Conservation (phyloP, 2,113 vertebrate species). For the Jaculus jaculus region DNA sequence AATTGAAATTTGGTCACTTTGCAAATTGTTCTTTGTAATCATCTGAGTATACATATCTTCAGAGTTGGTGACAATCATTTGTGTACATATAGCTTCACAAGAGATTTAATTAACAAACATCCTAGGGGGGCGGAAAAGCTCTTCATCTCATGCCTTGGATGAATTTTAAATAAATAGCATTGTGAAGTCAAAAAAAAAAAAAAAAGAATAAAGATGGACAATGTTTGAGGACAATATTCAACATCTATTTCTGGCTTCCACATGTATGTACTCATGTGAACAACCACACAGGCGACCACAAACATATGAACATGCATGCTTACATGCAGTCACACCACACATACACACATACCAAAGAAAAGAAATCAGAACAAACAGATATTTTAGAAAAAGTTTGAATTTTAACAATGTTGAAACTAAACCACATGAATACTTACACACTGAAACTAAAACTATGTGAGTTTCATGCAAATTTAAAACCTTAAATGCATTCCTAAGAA, state of each 20-base stretch:
- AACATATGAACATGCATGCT: too few relatives aligned
- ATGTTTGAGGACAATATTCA: too few relatives aligned
- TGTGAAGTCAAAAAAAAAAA: slow-evolving; percentile 18
- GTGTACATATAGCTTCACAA: neutral
- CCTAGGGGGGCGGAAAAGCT: neutral
- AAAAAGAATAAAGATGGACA: too few relatives aligned
- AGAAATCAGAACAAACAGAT: too few relatives aligned
- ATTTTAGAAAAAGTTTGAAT: too few relatives aligned
- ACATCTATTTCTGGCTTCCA: too few relatives aligned
- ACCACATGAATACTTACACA: neutral
- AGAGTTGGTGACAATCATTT: neutral
- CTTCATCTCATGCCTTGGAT: slow-evolving; percentile 29
- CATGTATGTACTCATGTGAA: too few relatives aligned
- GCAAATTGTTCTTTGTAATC: neutral
- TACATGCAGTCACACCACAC: too few relatives aligned
- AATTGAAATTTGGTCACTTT: slow-evolving; percentile 21
- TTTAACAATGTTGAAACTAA: neutral
- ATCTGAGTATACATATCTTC: slow-evolving; percentile 1
- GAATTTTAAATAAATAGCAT: slow-evolving; percentile 36
- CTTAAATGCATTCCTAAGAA: neutral
- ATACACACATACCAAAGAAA: too few relatives aligned
- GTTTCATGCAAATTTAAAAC: neutral
- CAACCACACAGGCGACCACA: too few relatives aligned
- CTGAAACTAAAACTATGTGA: neutral
- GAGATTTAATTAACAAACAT: slow-evolving; percentile 46